Base-by-base conservation (phyloP, 2,888 invertebrate genomes). In the Steinernema hermaphroditum region DNA sequence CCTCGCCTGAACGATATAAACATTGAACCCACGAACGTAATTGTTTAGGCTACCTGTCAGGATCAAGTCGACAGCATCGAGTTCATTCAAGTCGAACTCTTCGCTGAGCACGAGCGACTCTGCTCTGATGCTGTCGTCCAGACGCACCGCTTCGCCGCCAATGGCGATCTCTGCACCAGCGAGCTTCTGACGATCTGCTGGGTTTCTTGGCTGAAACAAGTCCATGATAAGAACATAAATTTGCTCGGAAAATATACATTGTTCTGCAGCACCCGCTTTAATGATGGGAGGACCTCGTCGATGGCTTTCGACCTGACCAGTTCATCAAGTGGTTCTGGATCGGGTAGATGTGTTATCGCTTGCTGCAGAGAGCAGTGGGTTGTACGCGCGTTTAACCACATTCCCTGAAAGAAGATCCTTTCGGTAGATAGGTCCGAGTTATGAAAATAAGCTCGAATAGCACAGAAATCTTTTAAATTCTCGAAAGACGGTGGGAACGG, bases 51-150 rank as follows among this genome's bases (percentile, higher is more conserved):
- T 4, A 79, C 79, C 82, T 6, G 80, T 73, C 24, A 82, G 44
- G 34, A 82, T 73, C 43, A 82, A 54, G 22, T 80, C 79, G 16
- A 81, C 62, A 0, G 81, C 75, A n/a, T 82, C 80, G 1, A 74
- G 1, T 44, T 81, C 80, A 43, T 77, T 72, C 32, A 81, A 27
- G 24, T 76, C 57, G 71, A 82, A 82, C 1, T 76, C 68, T 19
- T 80, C 77, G 49, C 78, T 76, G 46, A 82, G 34, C 1, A 80
- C 79, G 9, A 72, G 43, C 0, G 80, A 71, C 70, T 80, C 80
- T 0, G 72, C 68, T 27, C 75, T 69, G 1, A 80, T 46, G 0
- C 49, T 16, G 34, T 62, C 74, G 44, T 79, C 74, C n/a, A 78
- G 14, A 0, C 57, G 19, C 0, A 80, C 43, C 29, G 74, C 71